Base-by-base conservation (phyloP, 2,797 vertebrate genomes). In the Ptychadena robeensis region DNA sequence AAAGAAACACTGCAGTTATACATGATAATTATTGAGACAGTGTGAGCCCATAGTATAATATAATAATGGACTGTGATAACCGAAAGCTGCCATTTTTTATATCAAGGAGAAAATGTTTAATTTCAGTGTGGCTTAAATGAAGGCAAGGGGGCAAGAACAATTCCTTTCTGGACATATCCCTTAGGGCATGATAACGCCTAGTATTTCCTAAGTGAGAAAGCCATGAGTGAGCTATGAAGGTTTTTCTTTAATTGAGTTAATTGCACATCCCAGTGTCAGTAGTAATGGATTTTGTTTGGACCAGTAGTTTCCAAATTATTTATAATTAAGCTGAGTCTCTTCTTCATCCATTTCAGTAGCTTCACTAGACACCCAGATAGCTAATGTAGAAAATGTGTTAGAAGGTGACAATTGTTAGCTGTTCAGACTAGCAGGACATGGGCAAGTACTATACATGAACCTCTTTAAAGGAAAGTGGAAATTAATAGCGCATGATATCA, bases 191-290 rank as follows among this genome's bases (percentile, higher is more conserved):
- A 80, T 85, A 75, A 81, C 66, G 78, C 78, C 66, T 85, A 85
- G 66, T 70, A 81, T 76, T 65, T 74, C 71, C 65, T 76, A 85
- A 80, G 83, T 85, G 83, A 85, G 76, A 85, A 81, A 81, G 18
- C 72, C 83, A 76, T 31, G 77, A 80, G 78, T 76, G 66, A 65
- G 37, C 78, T 71, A 85, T 85, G 83, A 85, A 85, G 83, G 48
- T 80, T 85, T 85, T 80, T 59, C 75, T 81, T 85, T 85, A 85
- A 85, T 85, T 85, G 83, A 85, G 72, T 85, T 85, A 85, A 85
- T 85, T 85, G 83, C 83, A 76, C 15, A 76, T 61, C 30, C 77
- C 73, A 71, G 64, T 85, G 83, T 85, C 83, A 85, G 78, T 78
- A 85, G 73, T 76, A 85, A 85, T 85, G 83, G 74, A 80, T 80